Conservation (phyloP, 2,888 invertebrate genomes). For the Drosophila phalerata region DNA sequence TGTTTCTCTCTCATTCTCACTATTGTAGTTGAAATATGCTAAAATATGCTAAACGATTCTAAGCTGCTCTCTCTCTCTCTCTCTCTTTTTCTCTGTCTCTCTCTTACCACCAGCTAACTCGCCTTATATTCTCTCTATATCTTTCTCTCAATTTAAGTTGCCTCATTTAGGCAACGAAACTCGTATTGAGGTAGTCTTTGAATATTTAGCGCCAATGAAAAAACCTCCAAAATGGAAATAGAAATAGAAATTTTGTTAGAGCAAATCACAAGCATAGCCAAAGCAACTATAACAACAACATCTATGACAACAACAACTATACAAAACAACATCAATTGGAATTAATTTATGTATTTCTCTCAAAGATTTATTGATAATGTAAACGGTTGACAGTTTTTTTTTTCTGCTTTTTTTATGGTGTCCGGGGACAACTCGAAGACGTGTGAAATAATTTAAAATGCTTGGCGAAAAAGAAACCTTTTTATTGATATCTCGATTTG, state of each 20-base stretch:
- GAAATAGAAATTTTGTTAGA: conserved; percentile 30
- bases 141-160: not conserved
- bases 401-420: conserved; percentile 21
- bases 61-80: conserved; percentile 7
- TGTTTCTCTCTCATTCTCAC: conserved; percentile 39
- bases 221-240: conserved; percentile 29
- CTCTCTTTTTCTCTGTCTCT: conserved; percentile 4
- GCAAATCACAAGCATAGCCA: conserved; percentile 15
- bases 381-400: conserved; percentile 59
- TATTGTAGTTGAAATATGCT: conserved; percentile 58
- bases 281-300: conserved; percentile 6
- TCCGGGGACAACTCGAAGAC: conserved; percentile 33
- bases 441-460: conserved; percentile 62
- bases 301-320: not conserved
- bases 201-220: conserved; percentile 56
- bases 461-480: conserved; percentile 27
- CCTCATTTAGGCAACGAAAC: conserved; percentile 75
- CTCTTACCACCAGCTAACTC: conserved; percentile 14
- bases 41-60: conserved; percentile 77
- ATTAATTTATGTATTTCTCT: conserved; percentile 57
- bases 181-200: conserved; percentile 81
- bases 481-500: conserved; percentile 18
- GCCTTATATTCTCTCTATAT: conserved; percentile 37
- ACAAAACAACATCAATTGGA: conserved; percentile 34
- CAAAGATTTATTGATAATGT: conserved; percentile 75